phyloP scores from a whole-genome alignment of 2,797 vertebrate genomes.

The Phrynocephalus guinanensis region DNA sequence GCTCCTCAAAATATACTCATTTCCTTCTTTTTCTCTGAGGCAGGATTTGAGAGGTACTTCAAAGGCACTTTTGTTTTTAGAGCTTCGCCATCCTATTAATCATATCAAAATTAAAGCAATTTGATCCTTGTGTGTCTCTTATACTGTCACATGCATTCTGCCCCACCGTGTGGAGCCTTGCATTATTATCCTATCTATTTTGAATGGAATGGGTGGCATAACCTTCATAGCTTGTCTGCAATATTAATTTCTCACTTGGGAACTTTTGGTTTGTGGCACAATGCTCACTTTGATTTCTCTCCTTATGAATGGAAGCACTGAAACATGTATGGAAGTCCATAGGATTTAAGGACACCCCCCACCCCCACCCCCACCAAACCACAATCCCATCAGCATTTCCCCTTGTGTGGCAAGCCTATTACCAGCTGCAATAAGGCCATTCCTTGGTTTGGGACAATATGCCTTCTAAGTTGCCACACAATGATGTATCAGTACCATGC shows the following conservation, averaged over 20 bases:
- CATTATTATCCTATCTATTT: slow-evolving; percentile 46
- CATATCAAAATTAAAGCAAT: slow-evolving; percentile 17
- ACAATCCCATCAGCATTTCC: slow-evolving; percentile 42
- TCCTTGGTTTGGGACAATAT: slow-evolving; percentile 21
- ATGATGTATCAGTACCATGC: too few species aligned
- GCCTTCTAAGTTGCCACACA: too few species aligned
- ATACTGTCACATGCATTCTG: slow-evolving; percentile 7
- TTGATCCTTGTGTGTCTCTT: slow-evolving; percentile 40
- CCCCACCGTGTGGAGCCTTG: slow-evolving; percentile 33
- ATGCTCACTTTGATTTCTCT: slow-evolving; percentile 61
- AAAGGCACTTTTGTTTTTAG: background rate
- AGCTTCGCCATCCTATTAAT: background rate
- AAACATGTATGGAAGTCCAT: slow-evolving; percentile 39
- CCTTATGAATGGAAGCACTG: slow-evolving; percentile 49
- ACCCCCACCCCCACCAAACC: slow-evolving; percentile 7
- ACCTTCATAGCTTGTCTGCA: slow-evolving; percentile 54
- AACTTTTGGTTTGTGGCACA: slow-evolving; percentile 66
- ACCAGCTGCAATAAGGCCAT: background rate
- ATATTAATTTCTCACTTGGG: slow-evolving; percentile 51
- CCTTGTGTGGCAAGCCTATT: background rate
- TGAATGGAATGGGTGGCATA: slow-evolving; percentile 45
- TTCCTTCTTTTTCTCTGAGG: background rate
- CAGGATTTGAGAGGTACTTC: slow-evolving; percentile 21
- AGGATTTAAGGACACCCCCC: slow-evolving; percentile 44
- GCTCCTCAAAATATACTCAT: background rate